Evolutionary conservation across 2,113 vertebrate species (phyloP), one percentile per base, ranked within the genome.

Genomic region (Lasiurus cinereus): DNA sequence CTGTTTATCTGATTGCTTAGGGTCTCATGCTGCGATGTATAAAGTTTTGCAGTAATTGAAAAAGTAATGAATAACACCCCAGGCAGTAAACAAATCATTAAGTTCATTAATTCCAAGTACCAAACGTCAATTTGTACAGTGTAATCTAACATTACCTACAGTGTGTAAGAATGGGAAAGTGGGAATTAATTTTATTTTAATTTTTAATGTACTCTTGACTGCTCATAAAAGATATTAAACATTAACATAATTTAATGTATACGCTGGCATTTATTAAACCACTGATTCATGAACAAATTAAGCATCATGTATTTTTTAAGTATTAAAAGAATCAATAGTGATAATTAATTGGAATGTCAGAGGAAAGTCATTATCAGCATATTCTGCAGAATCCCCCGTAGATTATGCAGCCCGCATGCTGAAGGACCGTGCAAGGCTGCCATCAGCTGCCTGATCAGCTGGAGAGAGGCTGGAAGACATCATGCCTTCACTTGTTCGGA

Each of bases 21-120:
- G 10, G 80, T 87, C 80, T 96, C 91, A 90, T 91, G 84, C 80
- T 39, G 6, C 43, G 69, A 91, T 89, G 50, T 52, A 88, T 83
- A 76, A 95, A 93, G 48, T 94, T 96, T 96, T 94, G 94, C 62
- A 8, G 19, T 94, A 97, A 98, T 72, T 96, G 77, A 96, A 97
- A 96, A 98, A 95, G 78, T 97, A 96, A 94, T 54, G 84, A 94
- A 80, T 72, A 97, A 90, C 56, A 90, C 87, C 85, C 95, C 78
- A 62, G 94, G 90, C 92, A 94, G 67, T 96, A 97, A 97, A 97
- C 96, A 96, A 96, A 97, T 89, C 80, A 97, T 39, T n/a, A 90
- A 83, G 76, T 93, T 95, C 95, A 92, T 98, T 98, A 95, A 96
- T 88, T 95, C 90, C 90, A 94, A 97, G 22, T 16, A 82, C 88